These are phyloP conservation scores for Zaprionus taronus DNA, from an alignment of 1,140 invertebrate species.

Conservation along the genomic window DNA sequence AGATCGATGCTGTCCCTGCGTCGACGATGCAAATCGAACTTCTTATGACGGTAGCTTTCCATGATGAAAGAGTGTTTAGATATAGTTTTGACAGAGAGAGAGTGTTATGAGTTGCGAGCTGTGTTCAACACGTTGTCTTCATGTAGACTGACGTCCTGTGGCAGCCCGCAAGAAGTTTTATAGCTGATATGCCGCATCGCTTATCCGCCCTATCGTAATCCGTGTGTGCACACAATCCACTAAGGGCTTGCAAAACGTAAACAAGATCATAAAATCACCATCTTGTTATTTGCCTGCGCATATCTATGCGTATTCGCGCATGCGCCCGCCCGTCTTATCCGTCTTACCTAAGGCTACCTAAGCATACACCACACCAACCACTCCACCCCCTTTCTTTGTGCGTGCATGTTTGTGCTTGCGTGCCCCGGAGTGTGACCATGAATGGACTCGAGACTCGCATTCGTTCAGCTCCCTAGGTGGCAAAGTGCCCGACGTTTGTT, in stretches of 20 bases:
- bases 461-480: slow-evolving; percentile 50
- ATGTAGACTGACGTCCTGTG: slow-evolving; percentile 62
- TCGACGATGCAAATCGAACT: slow-evolving; percentile 60
- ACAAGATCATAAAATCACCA: slow-evolving; percentile 68
- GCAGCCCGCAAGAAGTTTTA: slow-evolving; percentile 33
- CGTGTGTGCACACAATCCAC: slow-evolving; percentile 67
- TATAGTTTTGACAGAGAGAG: background rate
- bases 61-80: background rate
- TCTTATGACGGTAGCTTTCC: slow-evolving; percentile 72
- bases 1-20: slow-evolving; percentile 19
- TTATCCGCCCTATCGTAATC: slow-evolving; percentile 37
- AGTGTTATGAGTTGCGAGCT: slow-evolving; percentile 9
- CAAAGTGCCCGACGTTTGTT: slow-evolving; percentile 57
- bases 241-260: slow-evolving; percentile 68
- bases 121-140: slow-evolving; percentile 7
- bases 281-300: slow-evolving; percentile 39
- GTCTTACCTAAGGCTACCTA: slow-evolving; percentile 31
- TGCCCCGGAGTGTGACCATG: slow-evolving; percentile 27
- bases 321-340: slow-evolving; percentile 4
- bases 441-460: background rate
- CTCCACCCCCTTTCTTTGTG: slow-evolving; percentile 51
- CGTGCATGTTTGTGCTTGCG: slow-evolving; percentile 67
- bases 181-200: slow-evolving; percentile 12
- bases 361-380: background rate
- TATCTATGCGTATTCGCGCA: slow-evolving; percentile 15